These are phyloP conservation scores for Nilaparvata lugens DNA, from an alignment of 1,140 invertebrate species.

Conservation along the genomic window DNA sequence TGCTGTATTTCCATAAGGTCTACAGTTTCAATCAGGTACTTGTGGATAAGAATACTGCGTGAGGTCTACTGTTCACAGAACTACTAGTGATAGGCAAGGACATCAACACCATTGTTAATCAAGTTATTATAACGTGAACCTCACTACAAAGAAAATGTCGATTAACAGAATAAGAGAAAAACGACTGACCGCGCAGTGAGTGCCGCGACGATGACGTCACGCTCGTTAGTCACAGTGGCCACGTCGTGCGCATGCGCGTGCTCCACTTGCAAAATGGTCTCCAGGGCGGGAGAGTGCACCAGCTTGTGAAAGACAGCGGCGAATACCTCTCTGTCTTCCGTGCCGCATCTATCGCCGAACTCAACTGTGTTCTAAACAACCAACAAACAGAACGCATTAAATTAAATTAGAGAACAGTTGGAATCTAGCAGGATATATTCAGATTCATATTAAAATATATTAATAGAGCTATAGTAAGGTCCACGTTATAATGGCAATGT, in stretches of 20 bases:
- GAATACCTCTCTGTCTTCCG: conserved; percentile 66
- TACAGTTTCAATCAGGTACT: too few relatives aligned
- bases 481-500: too few relatives aligned
- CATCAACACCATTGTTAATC: too few relatives aligned
- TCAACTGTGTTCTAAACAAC: conserved; percentile 42
- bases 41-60: too few relatives aligned
- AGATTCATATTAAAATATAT: neutral
- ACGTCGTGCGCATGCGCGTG: conserved; percentile 65
- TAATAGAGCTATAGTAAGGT: too few relatives aligned
- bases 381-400: neutral
- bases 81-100: too few relatives aligned
- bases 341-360: conserved; percentile 55
- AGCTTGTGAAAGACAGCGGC: conserved; percentile 70
- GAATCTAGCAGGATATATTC: neutral
- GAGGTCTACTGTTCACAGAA: too few relatives aligned
- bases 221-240: conserved; percentile 50
- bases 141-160: too few relatives aligned
- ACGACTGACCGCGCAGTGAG: conserved; percentile 35
- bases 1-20: too few relatives aligned
- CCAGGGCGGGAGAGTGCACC: conserved; percentile 70
- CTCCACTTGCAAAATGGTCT: conserved; percentile 67
- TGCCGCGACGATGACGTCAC: conserved; percentile 46
- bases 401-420: neutral
- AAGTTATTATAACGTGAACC: too few relatives aligned
- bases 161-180: too few relatives aligned